A percentile compares a stretch with the other conserved stretches of the same genome.
These are phyloP conservation scores for Cenopis cana DNA, from an alignment of 2,888 invertebrate species.

Conservation along the genomic window DNA sequence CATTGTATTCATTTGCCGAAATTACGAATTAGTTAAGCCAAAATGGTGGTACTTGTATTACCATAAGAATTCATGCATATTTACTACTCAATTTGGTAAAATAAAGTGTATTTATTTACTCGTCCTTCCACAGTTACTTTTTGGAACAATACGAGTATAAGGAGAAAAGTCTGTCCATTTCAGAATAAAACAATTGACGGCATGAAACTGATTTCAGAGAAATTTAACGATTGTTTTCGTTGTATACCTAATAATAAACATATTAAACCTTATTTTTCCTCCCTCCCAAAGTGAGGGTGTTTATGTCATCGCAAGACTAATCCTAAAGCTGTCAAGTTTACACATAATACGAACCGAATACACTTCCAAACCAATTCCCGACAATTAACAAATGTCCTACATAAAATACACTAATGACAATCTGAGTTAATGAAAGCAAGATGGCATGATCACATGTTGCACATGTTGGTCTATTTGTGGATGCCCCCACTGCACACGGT, in stretches of 20 bases:
- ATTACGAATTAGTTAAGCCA: neutral
- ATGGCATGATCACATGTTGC: slow-evolving; percentile 10
- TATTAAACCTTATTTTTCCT: neutral
- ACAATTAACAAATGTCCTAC: slow-evolving; percentile 8
- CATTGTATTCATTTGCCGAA: neutral
- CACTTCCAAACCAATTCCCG: neutral
- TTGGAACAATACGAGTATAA: too few relatives aligned
- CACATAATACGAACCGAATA: neutral
- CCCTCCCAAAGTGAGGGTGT: neutral
- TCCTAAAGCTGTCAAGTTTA: neutral
- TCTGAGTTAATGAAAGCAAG: slow-evolving; percentile 11
- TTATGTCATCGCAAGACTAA: too few relatives aligned
- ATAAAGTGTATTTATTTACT: too few relatives aligned
- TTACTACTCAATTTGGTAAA: neutral
- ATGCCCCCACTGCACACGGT: slow-evolving; percentile 17
- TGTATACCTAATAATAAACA: too few relatives aligned
- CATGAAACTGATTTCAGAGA: too few relatives aligned
- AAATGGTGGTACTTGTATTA: neutral
- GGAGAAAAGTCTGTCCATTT: too few relatives aligned
- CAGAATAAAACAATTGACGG: neutral
- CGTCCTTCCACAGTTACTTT: too few relatives aligned
- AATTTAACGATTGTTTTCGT: too few relatives aligned
- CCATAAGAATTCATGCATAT: neutral
- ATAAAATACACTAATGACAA: neutral
- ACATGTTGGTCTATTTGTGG: slow-evolving; percentile 26